These are phyloP conservation scores for Hypomesus transpacificus DNA, from an alignment of 2,113 vertebrate genomes.

Conservation along the genomic window DNA sequence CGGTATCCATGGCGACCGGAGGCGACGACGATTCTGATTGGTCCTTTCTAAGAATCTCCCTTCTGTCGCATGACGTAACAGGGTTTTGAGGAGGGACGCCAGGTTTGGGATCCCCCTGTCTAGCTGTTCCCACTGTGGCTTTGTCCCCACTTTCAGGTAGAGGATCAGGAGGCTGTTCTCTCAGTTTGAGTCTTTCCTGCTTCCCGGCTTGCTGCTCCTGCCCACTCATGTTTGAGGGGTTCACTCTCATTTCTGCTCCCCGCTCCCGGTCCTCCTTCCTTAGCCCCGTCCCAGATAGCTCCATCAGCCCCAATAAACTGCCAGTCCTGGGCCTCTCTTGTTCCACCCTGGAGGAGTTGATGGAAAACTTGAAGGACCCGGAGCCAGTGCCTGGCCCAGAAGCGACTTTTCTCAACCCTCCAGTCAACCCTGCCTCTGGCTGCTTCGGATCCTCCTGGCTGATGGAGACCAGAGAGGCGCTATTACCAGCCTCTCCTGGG, in stretches of 20 bases:
- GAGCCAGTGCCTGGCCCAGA: slow-evolving; percentile 44
- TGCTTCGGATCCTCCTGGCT: slow-evolving; percentile 35
- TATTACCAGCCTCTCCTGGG: not conserved
- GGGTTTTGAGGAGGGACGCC: slow-evolving; percentile 13
- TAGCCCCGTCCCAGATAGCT: slow-evolving; percentile 43
- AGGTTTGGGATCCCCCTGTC: slow-evolving; percentile 19
- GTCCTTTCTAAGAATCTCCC: slow-evolving; percentile 36
- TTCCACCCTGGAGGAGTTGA: slow-evolving; percentile 66
- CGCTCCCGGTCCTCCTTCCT: slow-evolving; percentile 34
- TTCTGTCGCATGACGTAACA: slow-evolving; percentile 30
- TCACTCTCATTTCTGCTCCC: slow-evolving; percentile 53
- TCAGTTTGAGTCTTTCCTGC: slow-evolving; percentile 24
- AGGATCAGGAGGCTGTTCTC: slow-evolving; percentile 21
- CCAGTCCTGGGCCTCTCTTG: slow-evolving; percentile 67
- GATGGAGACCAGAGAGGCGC: slow-evolving; percentile 2
- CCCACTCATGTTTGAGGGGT: slow-evolving; percentile 44
- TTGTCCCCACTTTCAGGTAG: slow-evolving; percentile 8
- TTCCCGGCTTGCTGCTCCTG: slow-evolving; percentile 33
- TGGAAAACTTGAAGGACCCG: slow-evolving; percentile 69
- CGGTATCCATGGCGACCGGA: slow-evolving; percentile 20
- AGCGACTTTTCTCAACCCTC: slow-evolving; percentile 42
- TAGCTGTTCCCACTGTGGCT: slow-evolving; percentile 18
- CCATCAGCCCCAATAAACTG: slow-evolving; percentile 67
- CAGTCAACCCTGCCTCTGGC: slow-evolving; percentile 11
- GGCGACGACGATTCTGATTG: slow-evolving; percentile 13